Base-by-base conservation (phyloP, 2,797 vertebrate genomes). In the Sciurus carolinensis region DNA sequence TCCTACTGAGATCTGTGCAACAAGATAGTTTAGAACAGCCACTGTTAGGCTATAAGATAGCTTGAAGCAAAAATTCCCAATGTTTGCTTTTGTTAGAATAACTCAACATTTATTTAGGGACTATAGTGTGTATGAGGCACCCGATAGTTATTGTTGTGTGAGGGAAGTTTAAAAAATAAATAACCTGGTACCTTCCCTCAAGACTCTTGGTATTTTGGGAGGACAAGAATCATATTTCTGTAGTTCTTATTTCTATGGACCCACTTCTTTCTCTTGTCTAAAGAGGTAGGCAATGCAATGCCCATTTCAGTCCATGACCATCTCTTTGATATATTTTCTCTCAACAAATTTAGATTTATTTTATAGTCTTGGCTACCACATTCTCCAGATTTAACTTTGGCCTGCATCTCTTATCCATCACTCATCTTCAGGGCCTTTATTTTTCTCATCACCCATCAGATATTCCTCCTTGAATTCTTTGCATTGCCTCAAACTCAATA, bases 381-480 rank as follows among this genome's bases (percentile, higher is more conserved):
- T 5, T 83, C 1, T 39, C 3, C 52, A 92, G 11, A 92, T 90
- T 93, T 76, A 91, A 81, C 28, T 76, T 67, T 57, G 30, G 18
- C 22, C 8, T 76, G 44, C 12, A 79, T 69, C 15, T 73, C 28
- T 89, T 95, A 90, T 18, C 52, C n/a, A 77, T 57, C 47, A 69
- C 64, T 96, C 22, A 85, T 33, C 75, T 90, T 62, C 3, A 26
- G 3, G 26, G 33, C 6, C 30, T 50, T 84, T 92, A 28, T 76
- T 90, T 57, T 94, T 85, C 26, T 71, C 82, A 42, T 22, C n/a
- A 75, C 36, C 28, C 15, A 62, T 47, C 42, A 84, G 50, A 62
- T 22, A 88, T 62, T 92, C 73, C 39, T 88, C 73, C 50, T 87
- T 94, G 52, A 84, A 85, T 88, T 97, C 39, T 95, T 90, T 5